Percentiles rank a stretch among this genome's conserved stretches.
phyloP scores from a whole-genome alignment of 2,113 vertebrate genomes.

The Stercorarius parasiticus region DNA sequence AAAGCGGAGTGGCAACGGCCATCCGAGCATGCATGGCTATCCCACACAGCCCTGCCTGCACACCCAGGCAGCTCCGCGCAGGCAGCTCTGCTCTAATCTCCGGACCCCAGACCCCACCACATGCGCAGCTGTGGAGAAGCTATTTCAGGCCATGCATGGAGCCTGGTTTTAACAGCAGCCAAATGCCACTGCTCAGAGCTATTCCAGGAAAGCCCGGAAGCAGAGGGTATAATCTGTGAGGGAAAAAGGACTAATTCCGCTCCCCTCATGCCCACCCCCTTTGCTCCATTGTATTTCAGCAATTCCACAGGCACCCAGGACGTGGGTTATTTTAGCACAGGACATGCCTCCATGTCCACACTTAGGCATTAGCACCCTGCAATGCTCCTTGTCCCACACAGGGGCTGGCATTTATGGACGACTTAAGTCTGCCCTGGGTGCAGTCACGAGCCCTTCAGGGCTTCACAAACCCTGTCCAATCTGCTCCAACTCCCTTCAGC shows the following conservation, averaged over 20 bases:
- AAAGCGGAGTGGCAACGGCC: not conserved
- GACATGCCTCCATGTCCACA: not conserved
- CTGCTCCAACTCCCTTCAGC: not conserved
- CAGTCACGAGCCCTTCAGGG: rapidly evolving
- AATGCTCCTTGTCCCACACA: rapidly evolving
- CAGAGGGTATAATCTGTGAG: not conserved
- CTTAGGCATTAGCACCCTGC: rapidly evolving
- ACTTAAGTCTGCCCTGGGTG: not conserved
- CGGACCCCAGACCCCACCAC: not conserved
- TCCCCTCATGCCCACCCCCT: not conserved
- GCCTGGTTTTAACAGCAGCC: not conserved
- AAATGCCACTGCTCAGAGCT: not conserved
- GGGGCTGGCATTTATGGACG: not conserved
- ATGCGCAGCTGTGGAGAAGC: not conserved
- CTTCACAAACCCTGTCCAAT: rapidly evolving
- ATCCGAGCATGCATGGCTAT: rapidly evolving
- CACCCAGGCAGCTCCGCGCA: not conserved
- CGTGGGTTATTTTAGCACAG: not conserved
- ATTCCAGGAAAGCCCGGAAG: slow-evolving; percentile 32
- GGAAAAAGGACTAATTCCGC: not conserved
- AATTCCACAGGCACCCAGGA: rapidly evolving
- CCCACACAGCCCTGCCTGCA: not conserved
- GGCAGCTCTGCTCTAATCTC: slow-evolving; percentile 15
- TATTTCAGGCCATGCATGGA: not conserved
- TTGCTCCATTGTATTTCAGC: not conserved